Evolutionary conservation across 2,113 vertebrate genomes (phyloP).

Genomic region (Nematolebias whitei): DNA sequence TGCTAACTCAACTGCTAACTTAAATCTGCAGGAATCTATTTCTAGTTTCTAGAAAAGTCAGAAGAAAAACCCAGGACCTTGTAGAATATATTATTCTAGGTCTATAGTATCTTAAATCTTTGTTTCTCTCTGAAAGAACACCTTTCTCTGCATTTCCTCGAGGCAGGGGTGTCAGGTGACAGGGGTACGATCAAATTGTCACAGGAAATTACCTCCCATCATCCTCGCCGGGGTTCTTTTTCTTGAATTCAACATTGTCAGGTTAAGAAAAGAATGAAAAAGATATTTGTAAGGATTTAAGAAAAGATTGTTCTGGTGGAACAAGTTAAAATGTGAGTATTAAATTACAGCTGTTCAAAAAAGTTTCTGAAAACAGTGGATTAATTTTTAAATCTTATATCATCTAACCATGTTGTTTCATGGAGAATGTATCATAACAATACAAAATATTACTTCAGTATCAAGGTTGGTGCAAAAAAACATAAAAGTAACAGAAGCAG

Average conservation of each 20-base stretch:
- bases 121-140: background rate
- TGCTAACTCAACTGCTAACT: background rate
- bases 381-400: too few relatives aligned
- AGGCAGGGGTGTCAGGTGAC: background rate
- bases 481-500: too few relatives aligned
- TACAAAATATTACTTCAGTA: too few relatives aligned
- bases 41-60: background rate
- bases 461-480: too few relatives aligned
- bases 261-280: background rate
- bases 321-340: background rate
- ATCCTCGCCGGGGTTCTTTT: background rate
- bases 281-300: background rate
- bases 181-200: background rate
- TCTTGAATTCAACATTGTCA: background rate
- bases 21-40: background rate
- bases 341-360: background rate
- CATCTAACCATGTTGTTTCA: too few relatives aligned
- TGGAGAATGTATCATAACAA: too few relatives aligned
- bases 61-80: background rate
- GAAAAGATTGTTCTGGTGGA: background rate
- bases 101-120: too few relatives aligned
- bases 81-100: background rate
- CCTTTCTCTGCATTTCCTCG: background rate
- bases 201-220: background rate
- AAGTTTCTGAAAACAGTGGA: too few relatives aligned